Base-by-base conservation (phyloP, 2,888 invertebrate species). In the Sarcophaga caerulescens region DNA sequence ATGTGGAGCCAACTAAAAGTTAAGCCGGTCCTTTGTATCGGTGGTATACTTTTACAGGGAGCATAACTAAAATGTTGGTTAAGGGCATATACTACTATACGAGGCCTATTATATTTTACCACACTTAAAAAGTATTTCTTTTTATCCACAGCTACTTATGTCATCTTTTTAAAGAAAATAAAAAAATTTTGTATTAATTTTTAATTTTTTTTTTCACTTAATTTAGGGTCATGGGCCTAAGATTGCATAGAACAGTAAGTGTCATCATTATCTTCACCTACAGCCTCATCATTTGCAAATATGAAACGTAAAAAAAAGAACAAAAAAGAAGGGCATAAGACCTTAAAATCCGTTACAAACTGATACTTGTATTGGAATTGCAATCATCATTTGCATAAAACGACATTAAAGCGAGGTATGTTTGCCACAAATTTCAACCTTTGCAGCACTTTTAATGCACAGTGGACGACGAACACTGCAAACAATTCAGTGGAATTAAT, bases 371-470 rank as follows among this genome's bases (percentile, higher is more conserved):
- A 70, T 57, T 70, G 21, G 52, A 25, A 65, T 25, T 75, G 52
- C 52, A 52, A 75, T n/a, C 35, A 75, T n/a, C 35, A 66, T 76
- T 76, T 66, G 11, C 76, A 57, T 76, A 66, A 57, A 66, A 44
- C 66, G 47, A 66, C 19, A 76, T 76, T 66, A 57, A 76, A 76
- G 35, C 66, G 52, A 57, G 52, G 66, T 1, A 76, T 65, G 44
- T 66, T 76, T 57, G 76, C 44, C 57, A 76, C 19, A 57, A 21
- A 35, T 47, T 52, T 8, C 57, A 76, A 66, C 68, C 52, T 57
- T 19, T 76, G 76, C 47, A 76, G 19, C 52, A 60, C 4, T 57
- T 59, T 57, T 25, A 70, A 35, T 25, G 76, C 76, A 76, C 65
- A 11, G 35, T 76, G 76, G 66, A 2, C 35, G 25, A 25, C 35